Evolutionary conservation across 2,797 vertebrate genomes (phyloP), one percentile per base, ranked within the genome.

Genomic region (Cyclopterus lumpus): DNA sequence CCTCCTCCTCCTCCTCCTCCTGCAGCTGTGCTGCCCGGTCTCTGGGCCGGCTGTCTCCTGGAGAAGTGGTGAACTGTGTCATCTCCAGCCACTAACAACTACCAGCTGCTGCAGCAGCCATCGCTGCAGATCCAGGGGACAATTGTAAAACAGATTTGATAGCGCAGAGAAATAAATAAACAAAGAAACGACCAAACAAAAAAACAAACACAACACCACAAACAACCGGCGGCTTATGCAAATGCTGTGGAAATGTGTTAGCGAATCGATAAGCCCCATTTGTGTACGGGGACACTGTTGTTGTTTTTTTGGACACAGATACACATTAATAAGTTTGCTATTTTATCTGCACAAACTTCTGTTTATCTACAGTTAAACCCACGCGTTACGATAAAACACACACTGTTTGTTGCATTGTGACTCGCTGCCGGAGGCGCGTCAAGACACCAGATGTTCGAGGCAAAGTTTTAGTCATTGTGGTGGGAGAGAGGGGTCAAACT

Each of bases 21-120:
- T 77, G 82, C 84, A 87, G 83, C 78, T 85, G 74, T 79, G 71
- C 68, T 2, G 26, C 26, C 3, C 28, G 57, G 54, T 81, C 77
- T 83, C 66, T 65, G 49, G 65, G 62, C 59, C 80, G 26, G 30
- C 61, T 82, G 68, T 84, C 82, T 94, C 92, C 87, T 89, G 77
- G 83, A 92, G 88, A 94, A 96, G 95, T 95, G 94, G 83, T 95
- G 96, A 97, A 95, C 95, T 94, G 94, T 93, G 94, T 95, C 92
- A 91, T 96, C 95, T 89, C 75, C 82, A 88, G 90, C 85, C 86
- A 88, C 93, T 94, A 95, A 93, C 96, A 95, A 93, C 93, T 94
- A 93, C 92, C 96, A 97, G 95, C 95, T 97, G 96, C 93, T 76
- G 86, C 87, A 85, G 87, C 85, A 82, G 91, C 94, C 86, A 51